Conservation (phyloP, 2,888 invertebrate species). For the Pteria penguin region DNA sequence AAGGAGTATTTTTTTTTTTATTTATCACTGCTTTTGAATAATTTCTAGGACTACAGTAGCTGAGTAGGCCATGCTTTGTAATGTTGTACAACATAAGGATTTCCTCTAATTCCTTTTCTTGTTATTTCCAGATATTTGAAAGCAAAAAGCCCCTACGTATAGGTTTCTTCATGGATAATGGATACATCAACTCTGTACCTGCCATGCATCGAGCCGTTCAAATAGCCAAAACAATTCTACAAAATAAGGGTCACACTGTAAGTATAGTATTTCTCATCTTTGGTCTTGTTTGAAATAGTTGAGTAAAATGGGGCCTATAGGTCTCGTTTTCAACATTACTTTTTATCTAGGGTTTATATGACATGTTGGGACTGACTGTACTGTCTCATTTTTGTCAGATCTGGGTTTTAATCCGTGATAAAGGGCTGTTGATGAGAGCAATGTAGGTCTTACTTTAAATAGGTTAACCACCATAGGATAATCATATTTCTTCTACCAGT, state of each 20-base stretch:
- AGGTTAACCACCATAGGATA: too few relatives aligned
- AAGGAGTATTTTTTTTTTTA: too few relatives aligned
- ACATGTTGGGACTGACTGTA: background rate
- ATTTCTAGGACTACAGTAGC: too few relatives aligned
- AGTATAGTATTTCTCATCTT: conserved; percentile 28
- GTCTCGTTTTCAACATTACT: too few relatives aligned
- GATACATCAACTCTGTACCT: conserved; percentile 56
- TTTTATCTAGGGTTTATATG: too few relatives aligned
- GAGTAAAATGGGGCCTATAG: too few relatives aligned
- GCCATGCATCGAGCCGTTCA: conserved; percentile 65
- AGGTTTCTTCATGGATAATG: conserved; percentile 64
- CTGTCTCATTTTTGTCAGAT: background rate
- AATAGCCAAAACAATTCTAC: conserved; percentile 64
- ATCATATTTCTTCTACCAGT: too few relatives aligned
- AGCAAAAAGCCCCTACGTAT: conserved; percentile 59
- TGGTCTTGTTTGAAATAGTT: background rate
- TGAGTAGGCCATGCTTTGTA: background rate
- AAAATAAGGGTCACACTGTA: conserved; percentile 71
- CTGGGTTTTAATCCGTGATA: too few relatives aligned
- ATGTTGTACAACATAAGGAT: background rate
- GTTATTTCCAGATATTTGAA: conserved; percentile 57
- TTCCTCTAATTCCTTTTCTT: background rate
- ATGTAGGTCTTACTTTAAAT: too few relatives aligned
- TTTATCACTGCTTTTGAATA: too few relatives aligned
- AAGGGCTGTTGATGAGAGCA: too few relatives aligned